Evolutionary conservation across 1,140 invertebrate species (phyloP).

Genomic region (Bilobella aurantiaca): DNA sequence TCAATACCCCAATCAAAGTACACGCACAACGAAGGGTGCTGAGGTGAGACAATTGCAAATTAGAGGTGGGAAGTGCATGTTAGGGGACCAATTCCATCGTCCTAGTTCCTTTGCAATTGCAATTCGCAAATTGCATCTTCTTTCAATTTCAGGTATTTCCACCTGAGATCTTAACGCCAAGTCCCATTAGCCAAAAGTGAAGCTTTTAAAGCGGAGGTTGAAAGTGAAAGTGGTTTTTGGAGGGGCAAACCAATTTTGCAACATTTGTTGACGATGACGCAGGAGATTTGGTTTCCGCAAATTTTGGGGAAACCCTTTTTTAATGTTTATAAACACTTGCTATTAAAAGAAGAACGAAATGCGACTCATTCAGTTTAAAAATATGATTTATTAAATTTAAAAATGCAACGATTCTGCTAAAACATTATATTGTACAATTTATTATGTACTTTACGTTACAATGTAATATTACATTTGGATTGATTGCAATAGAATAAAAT

Average conservation of each 20-base stretch:
- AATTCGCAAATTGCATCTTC: neutral
- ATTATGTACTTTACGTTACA: no score
- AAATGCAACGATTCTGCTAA: no score
- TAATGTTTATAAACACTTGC: no score
- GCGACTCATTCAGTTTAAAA: no score
- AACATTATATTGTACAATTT: no score
- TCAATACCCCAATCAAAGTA: neutral
- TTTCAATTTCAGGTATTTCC: neutral
- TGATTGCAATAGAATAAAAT: no score
- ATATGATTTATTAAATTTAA: no score
- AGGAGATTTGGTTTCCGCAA: neutral
- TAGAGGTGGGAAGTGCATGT: no score
- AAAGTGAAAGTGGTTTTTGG: neutral
- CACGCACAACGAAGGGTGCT: neutral
- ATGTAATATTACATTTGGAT: no score
- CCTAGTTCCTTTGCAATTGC: neutral
- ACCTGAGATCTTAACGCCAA: neutral
- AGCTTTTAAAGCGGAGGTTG: neutral
- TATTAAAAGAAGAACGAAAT: no score
- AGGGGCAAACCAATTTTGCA: neutral
- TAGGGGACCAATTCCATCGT: neutral
- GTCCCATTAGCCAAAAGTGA: no score
- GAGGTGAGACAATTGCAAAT: neutral
- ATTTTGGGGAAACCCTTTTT: no score
- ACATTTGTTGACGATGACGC: neutral